Base-by-base conservation (phyloP, 1,140 invertebrate genomes). In the Bombus pyrosoma region DNA sequence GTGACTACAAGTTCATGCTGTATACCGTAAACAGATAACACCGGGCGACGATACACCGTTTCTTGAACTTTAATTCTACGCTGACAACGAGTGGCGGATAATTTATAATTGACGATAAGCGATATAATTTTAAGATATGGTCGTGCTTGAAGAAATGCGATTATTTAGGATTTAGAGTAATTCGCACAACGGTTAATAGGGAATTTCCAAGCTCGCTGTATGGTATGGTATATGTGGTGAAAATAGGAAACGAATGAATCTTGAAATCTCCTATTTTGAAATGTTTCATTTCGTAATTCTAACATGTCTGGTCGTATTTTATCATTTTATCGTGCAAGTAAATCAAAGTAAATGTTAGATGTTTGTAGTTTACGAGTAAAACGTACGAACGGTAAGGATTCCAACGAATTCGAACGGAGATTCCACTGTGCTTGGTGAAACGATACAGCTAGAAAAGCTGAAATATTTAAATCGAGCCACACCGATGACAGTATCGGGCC, bases 401-500 rank as follows among this genome's bases (percentile, higher is more conserved):
- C 4, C n/a, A 12, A 10, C 3, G 57, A 15, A 32, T 32, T 8
- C 3, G 4, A 6, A 66, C n/a, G n/a, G 6, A 18, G 15, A 66
- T 34, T 18, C 2, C 5, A 18, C 0, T 0, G n/a, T 59, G 13
- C 34, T 39, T 62, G 0, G 28, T 62, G 12, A n/a, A 47, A 71
- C 39, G 1, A 15, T 32, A n/a, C 22, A 62, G 69, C 12, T 32
- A 32, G 39, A 22, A 59, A 75, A 53, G 32, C 72, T n/a, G 9
- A 15, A 47, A 34, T 64, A 81, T 64, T 64, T 72, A 69, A 53
- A 91, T 90, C 74, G 85, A 28, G n/a, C 53, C 62, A 43, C 78
- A 71, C 75, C 72, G 88, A 89, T 91, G 90, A 92, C 88, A 92
- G 86, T 76, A 71, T 4, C 66, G 73, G 47, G 75, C 64, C 91